Percentiles rank a stretch among this genome's conserved stretches.
Conservation (phyloP, 1,140 invertebrate genomes). For the Drosophila quadrilineata region DNA sequence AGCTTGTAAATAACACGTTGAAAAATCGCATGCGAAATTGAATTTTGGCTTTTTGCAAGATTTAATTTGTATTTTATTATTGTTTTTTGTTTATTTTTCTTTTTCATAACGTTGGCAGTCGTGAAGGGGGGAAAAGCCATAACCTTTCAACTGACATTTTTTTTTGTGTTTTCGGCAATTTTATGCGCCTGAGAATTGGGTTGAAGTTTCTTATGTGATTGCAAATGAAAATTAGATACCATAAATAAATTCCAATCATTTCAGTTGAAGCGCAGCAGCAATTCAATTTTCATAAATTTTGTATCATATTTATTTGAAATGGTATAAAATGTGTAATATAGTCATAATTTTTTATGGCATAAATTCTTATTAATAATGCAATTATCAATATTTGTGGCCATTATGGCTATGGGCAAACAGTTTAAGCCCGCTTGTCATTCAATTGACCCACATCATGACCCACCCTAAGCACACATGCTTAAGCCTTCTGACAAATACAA, state of each 20-base stretch:
- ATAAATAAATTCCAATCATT: too few species aligned
- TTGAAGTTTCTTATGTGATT: not conserved
- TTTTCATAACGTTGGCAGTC: too few species aligned
- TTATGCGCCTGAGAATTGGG: slow-evolving; percentile 10
- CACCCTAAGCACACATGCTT: not conserved
- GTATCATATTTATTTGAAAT: too few species aligned
- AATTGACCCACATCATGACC: slow-evolving; percentile 31
- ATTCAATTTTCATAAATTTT: too few species aligned
- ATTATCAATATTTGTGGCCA: slow-evolving; percentile 1
- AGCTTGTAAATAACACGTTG: slow-evolving; percentile 64
- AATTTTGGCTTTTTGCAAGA: slow-evolving; percentile 52
- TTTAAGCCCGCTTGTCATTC: slow-evolving; percentile 16
- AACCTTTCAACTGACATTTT: not conserved
- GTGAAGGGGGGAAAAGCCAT: slow-evolving; percentile 1
- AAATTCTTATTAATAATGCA: not conserved
- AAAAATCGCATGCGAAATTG: slow-evolving; percentile 63
- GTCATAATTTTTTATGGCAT: not conserved
- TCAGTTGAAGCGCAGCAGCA: too few species aligned
- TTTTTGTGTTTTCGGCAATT: not conserved
- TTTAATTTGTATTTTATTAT: slow-evolving; percentile 46
- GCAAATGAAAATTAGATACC: not conserved
- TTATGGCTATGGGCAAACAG: slow-evolving; percentile 9
- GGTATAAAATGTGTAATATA: too few species aligned
- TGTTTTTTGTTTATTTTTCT: not conserved
- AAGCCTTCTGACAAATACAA: slow-evolving; percentile 23